Evolutionary conservation across 2,888 invertebrate genomes (phyloP).

Genomic region (Cordilura impudica): DNA sequence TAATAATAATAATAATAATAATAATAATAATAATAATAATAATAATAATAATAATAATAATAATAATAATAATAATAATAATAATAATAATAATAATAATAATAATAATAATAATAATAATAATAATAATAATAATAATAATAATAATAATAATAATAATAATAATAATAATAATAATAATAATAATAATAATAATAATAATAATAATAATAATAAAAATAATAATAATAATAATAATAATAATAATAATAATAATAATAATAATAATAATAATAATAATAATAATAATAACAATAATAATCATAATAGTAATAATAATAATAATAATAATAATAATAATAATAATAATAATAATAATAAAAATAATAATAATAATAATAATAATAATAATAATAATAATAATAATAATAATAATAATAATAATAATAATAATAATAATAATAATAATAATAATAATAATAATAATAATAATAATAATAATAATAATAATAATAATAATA

Average conservation of each 20-base stretch:
- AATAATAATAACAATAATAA: no score
- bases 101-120: slow-evolving; percentile 1
- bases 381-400: not conserved
- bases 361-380: not conserved
- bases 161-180: slow-evolving; percentile 1
- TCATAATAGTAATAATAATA: no score
- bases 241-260: slow-evolving; percentile 1
- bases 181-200: not conserved
- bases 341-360: slow-evolving; percentile 3
- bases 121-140: slow-evolving; percentile 1
- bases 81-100: slow-evolving; percentile 1
- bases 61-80: slow-evolving; percentile 1
- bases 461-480: not conserved
- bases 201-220: not conserved
- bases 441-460: not conserved
- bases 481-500: not conserved
- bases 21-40: not conserved
- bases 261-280: slow-evolving; percentile 1
- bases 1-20: not conserved
- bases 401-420: not conserved
- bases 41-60: slow-evolving; percentile 3
- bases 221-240: slow-evolving; percentile 1
- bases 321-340: no score
- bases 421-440: not conserved
- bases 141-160: slow-evolving; percentile 3